Base-by-base conservation (phyloP, 2,888 invertebrate species). In the Therioaphis trifolii region DNA sequence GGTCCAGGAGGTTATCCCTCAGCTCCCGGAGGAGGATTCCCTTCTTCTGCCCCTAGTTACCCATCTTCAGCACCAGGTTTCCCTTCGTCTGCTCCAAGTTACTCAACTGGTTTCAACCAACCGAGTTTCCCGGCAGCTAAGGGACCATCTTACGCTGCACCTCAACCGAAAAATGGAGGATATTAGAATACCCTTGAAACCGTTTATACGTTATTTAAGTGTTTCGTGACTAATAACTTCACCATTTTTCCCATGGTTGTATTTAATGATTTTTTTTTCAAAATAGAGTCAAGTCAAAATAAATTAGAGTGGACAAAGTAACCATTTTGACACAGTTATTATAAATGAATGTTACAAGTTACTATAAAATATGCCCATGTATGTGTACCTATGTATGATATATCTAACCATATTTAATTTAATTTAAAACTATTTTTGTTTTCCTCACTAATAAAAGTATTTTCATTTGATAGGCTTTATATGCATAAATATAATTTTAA, bases 101-200 rank as follows among this genome's bases (percentile, higher is more conserved):
- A 58, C 43, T 18, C 58, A 12, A 58, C 74, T 11, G 21, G 29
- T 21, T 74, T 24, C 40, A n/a, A n/a, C 74, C 21, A 40, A 1
- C n/a, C 43, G 0, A 24, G 46, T 58, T 58, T 24, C 24, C 35
- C 40, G 11, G 11, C 72, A 2, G 24, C 74, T 35, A 74, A 82
- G 24, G 43, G 29, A 72, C n/a, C n/a, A n/a, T 82, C 80, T 18
- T 82, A 80, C 43, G 79, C 71, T 40, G 79, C 79, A 40, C 79
- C 80, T 29, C 72, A 74, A 21, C 55, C 55, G 27, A 82, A 82
- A 29, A 82, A 72, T 18, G 63, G 69, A 14, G 69, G 79, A 46
- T 76, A 78, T 15, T 71, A 84, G 72, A 66, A 40, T 2, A 40
- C 11, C 18, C 11, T 35, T 11, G 3, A 27, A 2, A 40, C n/a